phyloP scores from a whole-genome alignment of 2,888 invertebrate genomes.

The Listrodromus nycthemerus region DNA sequence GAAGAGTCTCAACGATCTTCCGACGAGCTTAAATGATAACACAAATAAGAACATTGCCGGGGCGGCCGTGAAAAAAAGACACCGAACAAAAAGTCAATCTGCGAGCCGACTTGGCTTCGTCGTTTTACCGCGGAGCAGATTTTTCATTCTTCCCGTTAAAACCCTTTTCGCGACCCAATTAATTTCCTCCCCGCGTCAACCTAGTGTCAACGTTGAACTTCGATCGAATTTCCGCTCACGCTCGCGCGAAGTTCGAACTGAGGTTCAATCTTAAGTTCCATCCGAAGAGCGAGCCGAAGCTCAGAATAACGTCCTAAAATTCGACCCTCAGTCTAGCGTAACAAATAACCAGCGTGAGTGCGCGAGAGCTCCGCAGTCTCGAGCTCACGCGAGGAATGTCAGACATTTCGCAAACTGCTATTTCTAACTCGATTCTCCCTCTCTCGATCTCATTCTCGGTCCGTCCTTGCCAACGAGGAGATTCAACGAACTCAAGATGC shows the following conservation, averaged over 20 bases:
- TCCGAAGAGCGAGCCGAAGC: too few species aligned
- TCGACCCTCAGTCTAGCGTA: not conserved
- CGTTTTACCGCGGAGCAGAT: not conserved
- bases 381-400: constrained; percentile 42
- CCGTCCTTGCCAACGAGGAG: constrained; percentile 27
- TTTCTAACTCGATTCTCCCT: not conserved
- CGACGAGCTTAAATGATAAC: constrained; percentile 18
- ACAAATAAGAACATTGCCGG: not conserved
- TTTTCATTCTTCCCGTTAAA: not conserved
- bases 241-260: too few species aligned
- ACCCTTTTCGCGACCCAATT: not conserved
- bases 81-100: not conserved
- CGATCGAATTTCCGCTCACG: too few species aligned
- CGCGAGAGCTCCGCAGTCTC: not conserved
- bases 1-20: constrained; percentile 8
- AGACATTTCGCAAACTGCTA: constrained; percentile 16
- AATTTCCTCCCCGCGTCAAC: not conserved
- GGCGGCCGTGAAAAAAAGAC: constrained; percentile 1
- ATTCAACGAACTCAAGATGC: constrained; percentile 50
- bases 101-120: not conserved
- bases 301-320: too few species aligned
- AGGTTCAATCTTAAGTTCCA: too few species aligned
- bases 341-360: not conserved
- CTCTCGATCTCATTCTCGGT: constrained; percentile 14
- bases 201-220: too few species aligned